phyloP scores from a whole-genome alignment of 30 jellyfish, hydroid and myxozoan species.

The Hydra vulgaris region DNA sequence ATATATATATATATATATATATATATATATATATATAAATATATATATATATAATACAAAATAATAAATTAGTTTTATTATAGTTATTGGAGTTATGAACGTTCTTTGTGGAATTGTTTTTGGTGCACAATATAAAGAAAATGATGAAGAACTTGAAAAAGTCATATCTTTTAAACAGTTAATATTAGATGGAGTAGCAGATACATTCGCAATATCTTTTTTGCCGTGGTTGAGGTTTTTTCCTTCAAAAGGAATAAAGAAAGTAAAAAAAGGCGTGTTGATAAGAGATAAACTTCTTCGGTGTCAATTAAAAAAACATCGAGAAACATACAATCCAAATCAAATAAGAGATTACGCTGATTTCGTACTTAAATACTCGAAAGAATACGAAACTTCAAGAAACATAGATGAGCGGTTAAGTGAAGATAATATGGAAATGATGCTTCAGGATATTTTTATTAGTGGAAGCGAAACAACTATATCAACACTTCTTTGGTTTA shows the following conservation, averaged over 20 bases:
- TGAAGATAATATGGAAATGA: conserved; percentile 46
- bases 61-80: not conserved
- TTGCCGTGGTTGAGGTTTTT: conserved; percentile 51
- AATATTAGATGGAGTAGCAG: conserved; percentile 50
- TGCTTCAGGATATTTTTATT: conserved; percentile 42
- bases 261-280: conserved; percentile 3
- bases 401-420: not conserved
- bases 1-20: no score
- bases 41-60: no score
- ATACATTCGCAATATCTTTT: conserved; percentile 18
- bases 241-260: conserved; percentile 14
- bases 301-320: conserved; percentile 38
- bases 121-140: conserved; percentile 50
- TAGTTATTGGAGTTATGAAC: conserved; percentile 58
- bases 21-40: no score
- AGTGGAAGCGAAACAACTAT: conserved; percentile 68
- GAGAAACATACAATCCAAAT: conserved; percentile 33
- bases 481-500: conserved; percentile 48
- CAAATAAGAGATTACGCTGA: conserved; percentile 65
- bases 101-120: conserved; percentile 49
- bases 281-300: conserved; percentile 15
- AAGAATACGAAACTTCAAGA: not conserved
- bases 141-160: conserved; percentile 53
- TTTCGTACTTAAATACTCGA: conserved; percentile 26
- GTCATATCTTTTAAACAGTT: conserved; percentile 26